Percentiles rank a stretch among this genome's conserved stretches.
These are phyloP conservation scores for Thymelicus acteon DNA, from an alignment of 2,888 invertebrate species.

Conservation along the genomic window DNA sequence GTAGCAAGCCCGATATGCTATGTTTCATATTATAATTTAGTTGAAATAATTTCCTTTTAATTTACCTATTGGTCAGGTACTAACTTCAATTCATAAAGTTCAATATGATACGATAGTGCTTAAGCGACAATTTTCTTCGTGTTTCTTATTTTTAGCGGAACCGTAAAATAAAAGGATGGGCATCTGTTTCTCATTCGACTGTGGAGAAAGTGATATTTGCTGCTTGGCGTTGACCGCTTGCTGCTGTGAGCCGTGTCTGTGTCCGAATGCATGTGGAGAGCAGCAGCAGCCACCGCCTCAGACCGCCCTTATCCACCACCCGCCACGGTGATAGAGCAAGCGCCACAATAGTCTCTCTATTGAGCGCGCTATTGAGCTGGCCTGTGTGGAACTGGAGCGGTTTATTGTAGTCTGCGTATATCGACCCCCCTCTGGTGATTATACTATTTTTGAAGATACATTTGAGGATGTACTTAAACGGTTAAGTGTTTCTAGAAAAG, in stretches of 20 bases:
- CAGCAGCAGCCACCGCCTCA: conserved; percentile 58
- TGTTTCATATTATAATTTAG: not conserved
- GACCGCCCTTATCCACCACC: conserved; percentile 67
- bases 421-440: no score
- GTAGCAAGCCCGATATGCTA: not conserved
- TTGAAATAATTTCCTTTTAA: not conserved
- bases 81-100: not conserved
- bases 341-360: no score
- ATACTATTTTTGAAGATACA: no score
- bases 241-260: conserved; percentile 75
- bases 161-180: conserved; percentile 62
- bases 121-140: conserved; percentile 34
- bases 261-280: conserved; percentile 79
- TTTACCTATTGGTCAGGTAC: no score
- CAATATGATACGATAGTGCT: conserved; percentile 36
- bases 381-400: no score
- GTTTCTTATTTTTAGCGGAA: conserved; percentile 60
- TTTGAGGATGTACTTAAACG: no score
- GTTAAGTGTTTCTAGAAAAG: no score
- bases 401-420: no score
- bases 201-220: conserved; percentile 73
- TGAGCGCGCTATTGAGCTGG: no score
- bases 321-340: conserved; percentile 64
- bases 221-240: conserved; percentile 75
- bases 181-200: conserved; percentile 73